Conservation (phyloP, 2,113 vertebrate genomes). For the Phalacrocorax pelagicus region DNA sequence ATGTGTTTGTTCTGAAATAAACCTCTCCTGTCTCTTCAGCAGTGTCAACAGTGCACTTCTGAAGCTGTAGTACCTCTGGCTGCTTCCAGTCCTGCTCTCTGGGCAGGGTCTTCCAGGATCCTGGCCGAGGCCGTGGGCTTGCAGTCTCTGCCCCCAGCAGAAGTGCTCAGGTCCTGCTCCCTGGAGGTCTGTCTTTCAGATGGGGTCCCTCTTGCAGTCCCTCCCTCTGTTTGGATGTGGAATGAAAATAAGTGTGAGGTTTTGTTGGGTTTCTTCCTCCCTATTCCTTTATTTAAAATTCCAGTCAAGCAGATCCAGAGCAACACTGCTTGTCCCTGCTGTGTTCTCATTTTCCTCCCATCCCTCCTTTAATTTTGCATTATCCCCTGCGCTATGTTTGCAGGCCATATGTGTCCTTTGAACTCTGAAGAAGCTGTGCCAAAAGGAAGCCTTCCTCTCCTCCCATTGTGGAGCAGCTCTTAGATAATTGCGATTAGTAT, state of each 20-base stretch:
- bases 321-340: background rate
- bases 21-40: background rate
- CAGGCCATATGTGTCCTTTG: conserved; percentile 38
- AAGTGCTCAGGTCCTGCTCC: background rate
- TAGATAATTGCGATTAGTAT: conserved; percentile 15
- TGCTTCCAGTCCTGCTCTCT: background rate
- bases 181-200: background rate
- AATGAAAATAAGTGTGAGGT: background rate
- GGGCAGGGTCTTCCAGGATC: background rate
- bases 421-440: conserved; percentile 35
- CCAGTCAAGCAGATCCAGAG: background rate
- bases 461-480: background rate
- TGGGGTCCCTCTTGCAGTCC: background rate
- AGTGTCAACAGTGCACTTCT: fast-evolving
- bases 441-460: conserved; percentile 43
- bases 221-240: background rate
- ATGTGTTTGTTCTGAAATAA: background rate
- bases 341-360: conserved; percentile 13
- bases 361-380: conserved; percentile 2
- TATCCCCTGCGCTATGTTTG: conserved; percentile 23
- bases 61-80: background rate
- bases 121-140: fast-evolving
- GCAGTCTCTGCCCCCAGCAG: background rate
- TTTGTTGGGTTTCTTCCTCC: background rate
- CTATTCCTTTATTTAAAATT: conserved; percentile 22